Conservation (phyloP, 2,888 invertebrate genomes). For the Scaptomyza reducta region DNA sequence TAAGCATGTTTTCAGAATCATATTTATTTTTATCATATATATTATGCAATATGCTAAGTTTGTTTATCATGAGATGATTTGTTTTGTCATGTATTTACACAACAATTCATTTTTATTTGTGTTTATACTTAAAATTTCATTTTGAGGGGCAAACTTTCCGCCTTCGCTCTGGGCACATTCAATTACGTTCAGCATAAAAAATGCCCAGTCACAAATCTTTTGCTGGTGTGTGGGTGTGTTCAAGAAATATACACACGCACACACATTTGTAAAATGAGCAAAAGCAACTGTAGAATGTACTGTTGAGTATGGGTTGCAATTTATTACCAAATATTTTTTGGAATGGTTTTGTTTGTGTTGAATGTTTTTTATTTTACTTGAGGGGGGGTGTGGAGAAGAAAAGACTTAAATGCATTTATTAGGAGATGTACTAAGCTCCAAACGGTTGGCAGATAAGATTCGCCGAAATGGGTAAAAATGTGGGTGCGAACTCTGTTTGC, state of each 20-base stretch:
- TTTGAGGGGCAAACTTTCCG: constrained; percentile 9
- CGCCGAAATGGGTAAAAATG: constrained; percentile 3
- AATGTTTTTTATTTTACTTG: neutral
- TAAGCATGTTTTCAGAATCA: no score
- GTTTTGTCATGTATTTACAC: neutral
- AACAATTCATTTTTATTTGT: neutral
- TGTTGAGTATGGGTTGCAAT: constrained; percentile 41
- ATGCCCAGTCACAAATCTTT: constrained; percentile 68
- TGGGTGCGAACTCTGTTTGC: constrained; percentile 51
- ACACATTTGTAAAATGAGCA: constrained; percentile 10
- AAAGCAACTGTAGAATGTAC: constrained; percentile 30
- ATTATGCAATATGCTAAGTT: neutral
- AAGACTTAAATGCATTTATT: constrained; percentile 70
- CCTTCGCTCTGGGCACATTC: constrained; percentile 44
- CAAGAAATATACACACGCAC: constrained; percentile 14
- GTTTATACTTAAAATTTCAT: constrained; percentile 6
- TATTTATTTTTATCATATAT: neutral
- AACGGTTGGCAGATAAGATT: constrained; percentile 64
- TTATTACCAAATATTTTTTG: constrained; percentile 60
- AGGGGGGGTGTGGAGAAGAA: neutral
- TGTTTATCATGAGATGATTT: neutral
- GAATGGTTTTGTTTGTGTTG: constrained; percentile 7
- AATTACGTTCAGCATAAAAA: constrained; percentile 65
- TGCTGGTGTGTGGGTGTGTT: constrained; percentile 32
- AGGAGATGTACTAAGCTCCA: constrained; percentile 61